phyloP scores from a whole-genome alignment of 1,140 invertebrate genomes.

The Muscidifurax raptorellus region DNA sequence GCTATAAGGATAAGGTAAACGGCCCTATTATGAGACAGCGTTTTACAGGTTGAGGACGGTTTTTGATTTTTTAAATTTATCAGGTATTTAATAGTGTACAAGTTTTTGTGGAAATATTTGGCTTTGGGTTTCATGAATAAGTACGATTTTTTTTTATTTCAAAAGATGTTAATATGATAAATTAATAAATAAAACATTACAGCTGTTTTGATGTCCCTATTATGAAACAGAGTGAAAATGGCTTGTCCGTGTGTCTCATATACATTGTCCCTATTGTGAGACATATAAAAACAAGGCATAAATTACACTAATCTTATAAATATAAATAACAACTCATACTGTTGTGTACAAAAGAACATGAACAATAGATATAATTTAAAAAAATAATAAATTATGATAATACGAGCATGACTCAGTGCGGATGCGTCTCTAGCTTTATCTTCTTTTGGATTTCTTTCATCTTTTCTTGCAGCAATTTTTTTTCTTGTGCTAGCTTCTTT shows the following conservation, averaged over 20 bases:
- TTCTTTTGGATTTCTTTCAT: constrained; percentile 26
- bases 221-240: not conserved
- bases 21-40: constrained; percentile 3
- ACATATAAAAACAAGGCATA: constrained; percentile 3
- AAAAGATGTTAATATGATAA: not conserved
- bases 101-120: not conserved
- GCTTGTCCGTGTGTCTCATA: constrained; percentile 7
- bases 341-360: not conserved
- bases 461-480: constrained; percentile 10
- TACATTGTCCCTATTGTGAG: not conserved
- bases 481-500: constrained; percentile 19
- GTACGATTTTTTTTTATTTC: not conserved
- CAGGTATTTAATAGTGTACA: not conserved
- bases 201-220: not conserved
- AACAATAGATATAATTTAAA: not conserved
- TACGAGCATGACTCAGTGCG: not conserved
- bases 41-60: not conserved
- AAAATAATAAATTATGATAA: not conserved
- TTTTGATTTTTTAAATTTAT: not conserved
- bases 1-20: constrained; percentile 19
- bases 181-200: not conserved
- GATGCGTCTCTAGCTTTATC: not conserved
- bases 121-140: not conserved
- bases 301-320: not conserved
- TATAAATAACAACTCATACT: not conserved